These are phyloP conservation scores for Sphyrna mokarran DNA, from an alignment of 2,113 vertebrate species.

Conservation along the genomic window DNA sequence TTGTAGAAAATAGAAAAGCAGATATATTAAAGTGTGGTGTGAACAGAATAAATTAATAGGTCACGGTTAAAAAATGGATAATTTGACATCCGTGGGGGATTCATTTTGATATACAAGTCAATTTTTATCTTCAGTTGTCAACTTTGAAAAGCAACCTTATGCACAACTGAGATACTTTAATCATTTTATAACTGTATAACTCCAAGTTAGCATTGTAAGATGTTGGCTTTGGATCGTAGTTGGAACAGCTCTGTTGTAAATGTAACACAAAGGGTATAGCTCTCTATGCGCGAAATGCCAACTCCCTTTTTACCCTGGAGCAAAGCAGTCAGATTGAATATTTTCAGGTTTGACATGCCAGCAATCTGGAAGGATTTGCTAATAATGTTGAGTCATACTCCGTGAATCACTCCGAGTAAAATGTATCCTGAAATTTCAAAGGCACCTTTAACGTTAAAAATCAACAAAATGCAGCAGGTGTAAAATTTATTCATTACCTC, in stretches of 20 bases:
- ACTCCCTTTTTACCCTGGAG: neutral
- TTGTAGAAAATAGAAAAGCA: neutral
- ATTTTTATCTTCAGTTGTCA: neutral
- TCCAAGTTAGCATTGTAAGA: neutral
- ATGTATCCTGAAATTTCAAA: neutral
- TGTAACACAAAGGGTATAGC: neutral
- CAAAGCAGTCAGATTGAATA: constrained; percentile 28
- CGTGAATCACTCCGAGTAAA: neutral
- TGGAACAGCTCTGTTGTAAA: neutral
- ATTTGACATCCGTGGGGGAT: neutral
- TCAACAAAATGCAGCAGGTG: neutral
- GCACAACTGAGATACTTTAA: neutral
- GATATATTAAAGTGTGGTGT: neutral
- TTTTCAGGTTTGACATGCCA: constrained; percentile 2
- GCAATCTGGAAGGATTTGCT: neutral
- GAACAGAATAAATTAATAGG: neutral
- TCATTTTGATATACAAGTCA: neutral
- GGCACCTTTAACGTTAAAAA: neutral
- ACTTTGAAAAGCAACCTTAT: neutral
- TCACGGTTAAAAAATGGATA: neutral
- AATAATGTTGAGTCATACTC: neutral
- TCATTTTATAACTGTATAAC: neutral
- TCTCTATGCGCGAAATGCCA: neutral
- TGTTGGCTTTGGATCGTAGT: neutral
- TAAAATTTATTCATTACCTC: neutral